Conservation (phyloP, 37 sponge, comb jelly and placozoan genomes). For the Geodia barretti region DNA sequence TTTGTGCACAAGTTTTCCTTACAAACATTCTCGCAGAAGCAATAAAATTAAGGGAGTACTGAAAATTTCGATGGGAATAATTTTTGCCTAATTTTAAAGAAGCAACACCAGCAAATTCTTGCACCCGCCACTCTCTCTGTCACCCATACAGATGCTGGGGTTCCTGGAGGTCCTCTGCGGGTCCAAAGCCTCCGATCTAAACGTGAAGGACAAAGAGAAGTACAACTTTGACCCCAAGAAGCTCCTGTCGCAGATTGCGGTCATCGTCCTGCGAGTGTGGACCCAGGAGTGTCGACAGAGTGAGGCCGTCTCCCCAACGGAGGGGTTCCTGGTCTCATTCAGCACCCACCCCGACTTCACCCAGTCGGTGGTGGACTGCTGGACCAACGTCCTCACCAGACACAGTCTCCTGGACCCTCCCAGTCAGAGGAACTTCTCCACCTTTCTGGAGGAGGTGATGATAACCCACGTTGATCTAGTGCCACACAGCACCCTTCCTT, state of each 20-base stretch:
- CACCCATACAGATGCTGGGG: constrained; percentile 56
- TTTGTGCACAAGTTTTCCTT: too few species aligned
- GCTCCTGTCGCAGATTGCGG: constrained; percentile 48
- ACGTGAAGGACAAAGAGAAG: constrained; percentile 71
- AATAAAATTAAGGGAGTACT: too few species aligned
- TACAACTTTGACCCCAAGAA: constrained; percentile 67
- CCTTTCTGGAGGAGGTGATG: constrained; percentile 28
- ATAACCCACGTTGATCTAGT: neutral
- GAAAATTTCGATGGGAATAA: too few species aligned
- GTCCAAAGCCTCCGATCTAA: constrained; percentile 60
- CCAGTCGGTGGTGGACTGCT: constrained; percentile 34
- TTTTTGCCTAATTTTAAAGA: too few species aligned
- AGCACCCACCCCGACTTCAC: constrained; percentile 77
- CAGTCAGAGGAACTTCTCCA: neutral
- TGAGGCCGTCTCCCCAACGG: neutral
- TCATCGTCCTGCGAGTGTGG: constrained; percentile 53
- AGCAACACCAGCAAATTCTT: too few species aligned
- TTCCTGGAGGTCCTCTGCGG: constrained; percentile 88
- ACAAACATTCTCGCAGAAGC: too few species aligned
- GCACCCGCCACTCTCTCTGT: too few species aligned
- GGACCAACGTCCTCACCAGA: constrained; percentile 37
- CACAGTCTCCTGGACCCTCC: constrained; percentile 10
- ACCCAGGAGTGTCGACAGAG: neutral
- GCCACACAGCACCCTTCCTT: too few species aligned
- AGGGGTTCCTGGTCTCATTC: constrained; percentile 44